phyloP scores from a whole-genome alignment of 1,140 invertebrate genomes.

The Lepidurus couesii region DNA sequence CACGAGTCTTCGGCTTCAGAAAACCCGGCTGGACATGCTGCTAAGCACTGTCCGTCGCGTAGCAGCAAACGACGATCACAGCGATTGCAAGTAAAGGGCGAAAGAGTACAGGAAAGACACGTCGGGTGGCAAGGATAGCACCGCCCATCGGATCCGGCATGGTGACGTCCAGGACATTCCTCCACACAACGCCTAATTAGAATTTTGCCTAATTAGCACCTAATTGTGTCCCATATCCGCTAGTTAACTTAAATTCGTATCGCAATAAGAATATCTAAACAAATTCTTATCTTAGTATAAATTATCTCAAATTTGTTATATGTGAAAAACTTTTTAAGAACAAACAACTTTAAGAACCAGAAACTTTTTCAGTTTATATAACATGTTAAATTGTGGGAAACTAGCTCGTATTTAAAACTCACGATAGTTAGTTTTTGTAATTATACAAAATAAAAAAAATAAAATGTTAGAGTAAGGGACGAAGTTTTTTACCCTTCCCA shows the following conservation, averaged over 20 bases:
- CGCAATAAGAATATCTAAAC: too few species aligned
- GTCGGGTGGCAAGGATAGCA: constrained; percentile 73
- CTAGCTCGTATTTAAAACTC: too few species aligned
- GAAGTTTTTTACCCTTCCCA: background rate
- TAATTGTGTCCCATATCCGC: background rate
- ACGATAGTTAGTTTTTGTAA: too few species aligned
- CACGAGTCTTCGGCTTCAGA: constrained; percentile 74
- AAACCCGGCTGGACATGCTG: constrained; percentile 69
- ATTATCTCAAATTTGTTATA: too few species aligned
- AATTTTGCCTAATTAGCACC: background rate
- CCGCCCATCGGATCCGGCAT: constrained; percentile 54
- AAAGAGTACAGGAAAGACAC: constrained; percentile 71
- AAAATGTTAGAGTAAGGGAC: background rate
- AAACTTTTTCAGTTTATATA: too few species aligned
- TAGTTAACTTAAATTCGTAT: too few species aligned
- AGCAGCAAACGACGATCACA: constrained; percentile 76
- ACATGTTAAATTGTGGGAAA: too few species aligned
- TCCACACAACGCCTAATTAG: background rate
- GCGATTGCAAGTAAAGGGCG: constrained; percentile 70
- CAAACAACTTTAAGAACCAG: too few species aligned
- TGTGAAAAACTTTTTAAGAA: too few species aligned
- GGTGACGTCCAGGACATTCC: background rate
- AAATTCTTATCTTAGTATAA: too few species aligned
- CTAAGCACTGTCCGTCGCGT: constrained; percentile 69
- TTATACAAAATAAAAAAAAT: background rate